Evolutionary conservation across 1,140 invertebrate genomes (phyloP).

Genomic region (Orchestia grillus): DNA sequence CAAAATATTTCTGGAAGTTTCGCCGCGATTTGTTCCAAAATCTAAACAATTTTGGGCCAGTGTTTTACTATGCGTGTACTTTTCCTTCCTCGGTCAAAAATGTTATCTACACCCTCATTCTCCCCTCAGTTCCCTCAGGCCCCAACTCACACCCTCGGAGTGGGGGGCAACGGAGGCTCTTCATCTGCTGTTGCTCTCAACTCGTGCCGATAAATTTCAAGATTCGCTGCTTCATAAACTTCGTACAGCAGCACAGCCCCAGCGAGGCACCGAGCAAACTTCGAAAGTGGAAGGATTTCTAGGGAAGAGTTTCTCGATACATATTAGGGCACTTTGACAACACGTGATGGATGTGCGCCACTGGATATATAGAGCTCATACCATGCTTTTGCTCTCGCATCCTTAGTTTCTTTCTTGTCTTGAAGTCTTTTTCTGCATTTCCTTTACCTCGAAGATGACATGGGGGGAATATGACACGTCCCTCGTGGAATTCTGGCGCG

Average conservation of each 20-base stretch:
- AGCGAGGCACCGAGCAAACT: background rate
- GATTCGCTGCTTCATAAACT: conserved; percentile 35
- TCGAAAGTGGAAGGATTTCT: conserved; percentile 35
- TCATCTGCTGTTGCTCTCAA: conserved; percentile 29
- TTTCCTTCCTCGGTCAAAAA: background rate
- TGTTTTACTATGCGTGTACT: background rate
- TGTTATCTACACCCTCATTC: background rate
- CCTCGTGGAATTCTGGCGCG: background rate
- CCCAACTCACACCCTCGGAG: background rate
- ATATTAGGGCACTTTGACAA: conserved; percentile 43
- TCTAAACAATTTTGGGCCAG: background rate
- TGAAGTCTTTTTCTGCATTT: background rate
- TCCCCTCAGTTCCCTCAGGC: background rate
- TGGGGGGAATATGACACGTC: background rate
- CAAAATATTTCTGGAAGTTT: background rate
- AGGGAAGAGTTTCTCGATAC: background rate
- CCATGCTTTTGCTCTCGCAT: background rate
- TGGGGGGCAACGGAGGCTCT: background rate
- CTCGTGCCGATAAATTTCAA: conserved; percentile 43
- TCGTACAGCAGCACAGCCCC: conserved; percentile 13
- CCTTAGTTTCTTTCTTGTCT: background rate
- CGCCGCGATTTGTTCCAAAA: background rate
- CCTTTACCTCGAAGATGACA: background rate
- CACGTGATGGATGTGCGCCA: conserved; percentile 18
- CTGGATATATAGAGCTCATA: background rate